Conservation (phyloP, 1,140 invertebrate species). For the Pomacea maculata region DNA sequence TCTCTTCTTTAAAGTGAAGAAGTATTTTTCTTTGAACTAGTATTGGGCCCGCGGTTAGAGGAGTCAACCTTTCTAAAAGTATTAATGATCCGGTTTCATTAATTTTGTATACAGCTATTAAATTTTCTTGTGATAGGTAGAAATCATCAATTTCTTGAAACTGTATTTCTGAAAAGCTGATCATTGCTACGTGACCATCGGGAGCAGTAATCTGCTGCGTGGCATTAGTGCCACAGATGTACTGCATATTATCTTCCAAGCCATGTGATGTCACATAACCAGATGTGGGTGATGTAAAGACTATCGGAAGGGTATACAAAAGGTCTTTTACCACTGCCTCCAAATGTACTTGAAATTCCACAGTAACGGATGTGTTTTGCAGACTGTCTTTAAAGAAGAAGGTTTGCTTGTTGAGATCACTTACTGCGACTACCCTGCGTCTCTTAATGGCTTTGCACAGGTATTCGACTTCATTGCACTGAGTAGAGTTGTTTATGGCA, state of each 20-base stretch:
- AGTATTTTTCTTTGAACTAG: background rate
- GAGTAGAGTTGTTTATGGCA: no score
- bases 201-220: background rate
- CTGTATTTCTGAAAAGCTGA: constrained; percentile 5
- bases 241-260: background rate
- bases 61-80: background rate
- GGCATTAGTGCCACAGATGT: background rate
- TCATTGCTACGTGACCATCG: background rate
- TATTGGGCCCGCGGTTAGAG: background rate
- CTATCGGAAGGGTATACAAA: no score
- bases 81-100: background rate
- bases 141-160: background rate
- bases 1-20: background rate
- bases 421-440: no score
- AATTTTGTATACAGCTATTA: background rate
- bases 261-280: constrained; percentile 1
- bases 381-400: no score
- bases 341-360: no score
- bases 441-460: no score
- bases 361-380: no score
- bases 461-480: no score
- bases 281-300: background rate
- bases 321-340: no score
- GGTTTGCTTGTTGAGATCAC: no score
- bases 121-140: background rate